phyloP scores from a whole-genome alignment of 2,888 invertebrate species.

The Epirrita christyi region DNA sequence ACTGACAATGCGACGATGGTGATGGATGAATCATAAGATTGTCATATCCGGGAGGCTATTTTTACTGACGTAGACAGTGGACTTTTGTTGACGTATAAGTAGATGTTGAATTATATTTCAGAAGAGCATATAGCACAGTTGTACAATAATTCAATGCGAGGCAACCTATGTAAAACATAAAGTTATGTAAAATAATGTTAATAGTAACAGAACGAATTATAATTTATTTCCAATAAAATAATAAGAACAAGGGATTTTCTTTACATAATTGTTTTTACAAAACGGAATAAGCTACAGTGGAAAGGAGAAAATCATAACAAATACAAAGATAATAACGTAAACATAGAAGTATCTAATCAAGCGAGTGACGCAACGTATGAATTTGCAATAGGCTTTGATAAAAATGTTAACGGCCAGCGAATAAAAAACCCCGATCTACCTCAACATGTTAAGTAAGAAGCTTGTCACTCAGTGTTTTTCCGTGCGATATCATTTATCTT shows the following conservation, averaged over 20 bases:
- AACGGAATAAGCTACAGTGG: background rate
- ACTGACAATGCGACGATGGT: background rate
- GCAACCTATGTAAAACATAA: background rate
- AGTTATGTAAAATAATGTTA: background rate
- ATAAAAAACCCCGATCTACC: conserved; percentile 60
- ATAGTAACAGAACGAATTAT: background rate
- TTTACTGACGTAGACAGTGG: background rate
- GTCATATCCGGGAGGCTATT: conserved; percentile 10
- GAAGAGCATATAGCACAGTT: too few species aligned
- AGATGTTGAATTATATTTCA: background rate
- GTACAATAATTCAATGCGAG: background rate
- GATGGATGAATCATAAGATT: conserved; percentile 10
- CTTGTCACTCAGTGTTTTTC: conserved; percentile 56
- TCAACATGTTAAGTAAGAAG: conserved; percentile 53
- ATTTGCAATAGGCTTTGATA: conserved; percentile 41
- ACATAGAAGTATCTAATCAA: conserved; percentile 43
- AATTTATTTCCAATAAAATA: background rate
- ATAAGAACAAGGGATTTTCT: too few species aligned
- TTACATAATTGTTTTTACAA: too few species aligned
- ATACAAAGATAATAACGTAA: conserved; percentile 36
- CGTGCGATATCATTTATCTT: conserved; percentile 58
- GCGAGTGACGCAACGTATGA: conserved; percentile 39
- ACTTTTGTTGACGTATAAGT: background rate
- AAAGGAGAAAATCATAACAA: conserved; percentile 12
- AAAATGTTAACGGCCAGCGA: conserved; percentile 39